These are phyloP conservation scores for Tenualosa thibaudeaui DNA, from an alignment of 2,797 vertebrate genomes.

Conservation along the genomic window DNA sequence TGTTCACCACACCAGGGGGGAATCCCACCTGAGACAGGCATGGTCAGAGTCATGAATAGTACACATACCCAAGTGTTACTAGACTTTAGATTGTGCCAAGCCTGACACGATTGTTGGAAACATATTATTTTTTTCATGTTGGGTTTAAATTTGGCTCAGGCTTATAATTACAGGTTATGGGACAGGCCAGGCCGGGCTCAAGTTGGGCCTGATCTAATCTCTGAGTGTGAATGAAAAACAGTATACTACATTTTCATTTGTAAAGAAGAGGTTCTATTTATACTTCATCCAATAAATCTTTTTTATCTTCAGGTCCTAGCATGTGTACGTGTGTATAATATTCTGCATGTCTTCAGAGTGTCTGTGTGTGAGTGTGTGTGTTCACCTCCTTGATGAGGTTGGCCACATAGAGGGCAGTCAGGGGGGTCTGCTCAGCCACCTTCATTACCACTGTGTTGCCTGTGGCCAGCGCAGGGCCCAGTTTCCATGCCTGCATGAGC, in stretches of 20 bases:
- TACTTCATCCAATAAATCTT: neutral
- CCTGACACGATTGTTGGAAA: too few relatives aligned
- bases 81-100: too few relatives aligned
- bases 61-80: too few relatives aligned
- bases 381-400: conserved; percentile 88
- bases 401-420: conserved; percentile 90
- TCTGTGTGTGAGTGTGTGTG: conserved; percentile 31
- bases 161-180: too few relatives aligned
- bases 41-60: neutral
- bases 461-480: conserved; percentile 91
- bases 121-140: too few relatives aligned
- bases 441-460: conserved; percentile 98
- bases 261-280: too few relatives aligned
- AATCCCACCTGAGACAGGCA: conserved; percentile 83
- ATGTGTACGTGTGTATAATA: neutral
- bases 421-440: conserved; percentile 91
- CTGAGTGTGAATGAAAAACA: too few relatives aligned
- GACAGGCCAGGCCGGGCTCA: too few relatives aligned
- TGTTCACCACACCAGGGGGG: conserved; percentile 94
- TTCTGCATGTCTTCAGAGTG: neutral
- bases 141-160: too few relatives aligned
- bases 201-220: too few relatives aligned
- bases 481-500: conserved; percentile 93
- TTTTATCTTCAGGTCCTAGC: too few relatives aligned
- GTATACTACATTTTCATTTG: neutral